Conservation (phyloP, 2,113 vertebrate genomes). For the Podilymbus podiceps region DNA sequence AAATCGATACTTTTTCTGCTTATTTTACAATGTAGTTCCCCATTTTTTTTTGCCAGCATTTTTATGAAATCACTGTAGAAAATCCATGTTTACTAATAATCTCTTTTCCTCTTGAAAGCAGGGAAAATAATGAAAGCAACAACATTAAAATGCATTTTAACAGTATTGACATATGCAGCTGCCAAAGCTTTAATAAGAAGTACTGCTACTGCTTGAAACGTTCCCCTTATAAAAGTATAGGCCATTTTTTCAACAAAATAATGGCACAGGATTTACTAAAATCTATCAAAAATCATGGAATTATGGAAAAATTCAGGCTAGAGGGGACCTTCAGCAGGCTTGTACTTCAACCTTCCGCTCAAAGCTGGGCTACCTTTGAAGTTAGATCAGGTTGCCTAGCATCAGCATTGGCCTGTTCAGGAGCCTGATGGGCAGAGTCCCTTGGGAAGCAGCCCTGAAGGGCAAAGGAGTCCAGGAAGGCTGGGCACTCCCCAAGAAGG, state of each 20-base stretch:
- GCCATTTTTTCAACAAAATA: constrained; percentile 2
- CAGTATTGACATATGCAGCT: background rate
- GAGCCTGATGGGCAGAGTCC: too few relatives aligned
- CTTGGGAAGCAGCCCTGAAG: too few relatives aligned
- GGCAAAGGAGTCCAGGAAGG: too few relatives aligned
- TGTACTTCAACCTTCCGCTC: background rate
- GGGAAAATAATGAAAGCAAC: background rate
- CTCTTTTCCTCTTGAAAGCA: background rate
- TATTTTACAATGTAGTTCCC: constrained; percentile 39
- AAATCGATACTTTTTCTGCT: constrained; percentile 54
- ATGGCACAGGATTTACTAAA: constrained; percentile 6
- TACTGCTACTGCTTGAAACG: constrained; percentile 15
- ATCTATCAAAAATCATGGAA: constrained; percentile 40
- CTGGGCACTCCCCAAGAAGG: too few relatives aligned
- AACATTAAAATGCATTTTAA: background rate
- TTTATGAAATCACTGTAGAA: constrained; percentile 25
- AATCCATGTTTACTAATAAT: constrained; percentile 48
- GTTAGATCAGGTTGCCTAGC: background rate
- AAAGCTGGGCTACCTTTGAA: constrained; percentile 10
- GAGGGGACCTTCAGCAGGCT: background rate
- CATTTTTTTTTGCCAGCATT: constrained; percentile 28
- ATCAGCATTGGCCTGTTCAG: too few relatives aligned
- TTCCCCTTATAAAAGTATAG: constrained; percentile 5
- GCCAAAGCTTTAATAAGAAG: background rate
- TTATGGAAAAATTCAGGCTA: constrained; percentile 7